Base-by-base conservation (phyloP, 2,888 invertebrate genomes). In the Spatulosminthurus flaviceps region DNA sequence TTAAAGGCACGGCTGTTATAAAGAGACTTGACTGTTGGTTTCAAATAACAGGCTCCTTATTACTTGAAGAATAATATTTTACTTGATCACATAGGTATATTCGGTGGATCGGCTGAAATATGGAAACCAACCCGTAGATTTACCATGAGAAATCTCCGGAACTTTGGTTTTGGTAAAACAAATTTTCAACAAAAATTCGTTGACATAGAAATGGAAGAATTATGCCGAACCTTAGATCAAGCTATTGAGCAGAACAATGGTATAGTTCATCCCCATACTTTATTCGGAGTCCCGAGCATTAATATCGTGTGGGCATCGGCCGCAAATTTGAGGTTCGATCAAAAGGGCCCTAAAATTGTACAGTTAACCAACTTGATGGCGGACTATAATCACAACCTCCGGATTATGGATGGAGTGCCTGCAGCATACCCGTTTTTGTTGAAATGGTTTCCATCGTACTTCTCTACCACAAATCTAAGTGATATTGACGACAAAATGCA, bases 151-250 rank as follows among this genome's bases (percentile, higher is more conserved):
- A 34, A 71, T 21, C 41, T 71, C 1, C 41, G 70, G 22, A 19
- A 9, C 21, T 71, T 71, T 21, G 70, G 70, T 13, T 71, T 71
- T 42, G 70, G 70, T 4, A 34, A 71, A 41, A 71, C 13, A 28
- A 9, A 34, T 16, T 22, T 41, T 4, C 34, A 29, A 7, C 28
- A 71, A 42, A n/a, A 41, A 21, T 41, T 71, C n/a, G 13, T 71
- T 0, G 21, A 22, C 13, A 26, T 16, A n/a, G 21, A 69, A 69
- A 34, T 26, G 29, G 1, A 69, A 7, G n/a, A 26, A 29, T 28
- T 24, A 41, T 34, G 5, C 70, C 28, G n/a, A 19, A 7, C 13
- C 13, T 16, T 71, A 0, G 70, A 71, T 22, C 19, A 42, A 11
- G 34, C 21, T 1, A 71, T 71, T 41, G 70, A 29, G 21, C 21